Conservation (phyloP, 2,113 vertebrate species). For the Fulmarus glacialis region DNA sequence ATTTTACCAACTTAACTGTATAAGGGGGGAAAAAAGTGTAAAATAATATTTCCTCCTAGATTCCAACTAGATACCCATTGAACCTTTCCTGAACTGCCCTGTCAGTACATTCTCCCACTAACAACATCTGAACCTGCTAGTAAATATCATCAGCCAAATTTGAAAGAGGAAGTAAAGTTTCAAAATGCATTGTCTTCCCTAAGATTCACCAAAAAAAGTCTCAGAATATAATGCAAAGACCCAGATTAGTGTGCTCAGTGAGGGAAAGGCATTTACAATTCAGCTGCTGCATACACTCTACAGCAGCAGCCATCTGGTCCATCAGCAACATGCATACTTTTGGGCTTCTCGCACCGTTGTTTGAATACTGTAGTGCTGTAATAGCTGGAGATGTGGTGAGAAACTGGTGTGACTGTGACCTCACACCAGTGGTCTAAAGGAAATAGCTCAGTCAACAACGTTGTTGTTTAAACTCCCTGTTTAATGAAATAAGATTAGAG, state of each 20-base stretch:
- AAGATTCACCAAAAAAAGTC: neutral
- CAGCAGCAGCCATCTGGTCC: neutral
- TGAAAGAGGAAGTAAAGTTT: neutral
- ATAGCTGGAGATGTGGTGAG: neutral
- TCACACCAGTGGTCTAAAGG: neutral
- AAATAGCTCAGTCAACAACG: neutral
- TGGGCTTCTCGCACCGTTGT: neutral
- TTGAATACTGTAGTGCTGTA: neutral
- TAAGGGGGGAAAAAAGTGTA: rapidly evolving
- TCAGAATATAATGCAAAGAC: neutral
- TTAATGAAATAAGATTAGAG: neutral
- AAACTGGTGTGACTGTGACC: neutral
- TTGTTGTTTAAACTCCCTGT: neutral
- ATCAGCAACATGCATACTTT: neutral
- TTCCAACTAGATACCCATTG: neutral
- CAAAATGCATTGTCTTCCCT: neutral
- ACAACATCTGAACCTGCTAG: neutral
- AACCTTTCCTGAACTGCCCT: neutral
- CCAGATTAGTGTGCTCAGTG: rapidly evolving
- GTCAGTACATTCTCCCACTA: neutral
- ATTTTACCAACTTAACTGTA: neutral
- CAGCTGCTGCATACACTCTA: neutral
- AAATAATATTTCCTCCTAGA: neutral
- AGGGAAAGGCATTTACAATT: neutral
- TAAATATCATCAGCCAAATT: neutral